These are phyloP conservation scores for Lacanobia oleracea DNA, from an alignment of 2,888 invertebrate species.

Conservation along the genomic window DNA sequence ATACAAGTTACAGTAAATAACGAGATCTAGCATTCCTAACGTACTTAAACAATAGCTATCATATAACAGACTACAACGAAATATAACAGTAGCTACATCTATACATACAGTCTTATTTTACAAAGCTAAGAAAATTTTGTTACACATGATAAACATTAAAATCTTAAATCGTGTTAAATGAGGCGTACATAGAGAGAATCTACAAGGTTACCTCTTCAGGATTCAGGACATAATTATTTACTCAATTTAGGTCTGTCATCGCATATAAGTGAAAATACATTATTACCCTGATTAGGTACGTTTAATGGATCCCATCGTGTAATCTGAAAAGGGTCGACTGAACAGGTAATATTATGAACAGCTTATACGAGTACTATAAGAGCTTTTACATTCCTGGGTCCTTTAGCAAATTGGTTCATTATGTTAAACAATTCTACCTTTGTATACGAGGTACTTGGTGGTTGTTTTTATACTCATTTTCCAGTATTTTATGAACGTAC, in stretches of 20 bases:
- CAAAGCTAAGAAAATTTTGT: slow-evolving; percentile 77
- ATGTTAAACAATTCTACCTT: not conserved
- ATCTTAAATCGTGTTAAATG: slow-evolving; percentile 8
- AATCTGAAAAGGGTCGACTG: not conserved
- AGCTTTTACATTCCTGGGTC: not conserved
- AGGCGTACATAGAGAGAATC: slow-evolving; percentile 12
- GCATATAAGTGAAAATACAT: not conserved
- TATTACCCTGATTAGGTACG: not conserved
- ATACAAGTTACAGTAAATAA: slow-evolving; percentile 77
- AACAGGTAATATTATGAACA: not conserved
- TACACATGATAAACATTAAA: slow-evolving; percentile 64
- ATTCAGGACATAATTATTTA: slow-evolving; percentile 2
- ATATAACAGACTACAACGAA: slow-evolving; percentile 74
- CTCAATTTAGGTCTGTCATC: not conserved
- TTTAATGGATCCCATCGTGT: not conserved
- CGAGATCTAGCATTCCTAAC: slow-evolving; percentile 88
- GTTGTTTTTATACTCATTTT: slow-evolving; percentile 48
- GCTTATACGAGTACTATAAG: not conserved
- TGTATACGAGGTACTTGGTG: not conserved
- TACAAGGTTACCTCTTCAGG: slow-evolving; percentile 4
- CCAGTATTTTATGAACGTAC: slow-evolving; percentile 61
- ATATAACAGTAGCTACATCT: slow-evolving; percentile 70
- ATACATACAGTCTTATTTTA: slow-evolving; percentile 86
- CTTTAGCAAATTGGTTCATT: not conserved
- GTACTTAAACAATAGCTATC: slow-evolving; percentile 76